Conservation (phyloP, 1,140 invertebrate species). For the Rhynchophorus ferrugineus region DNA sequence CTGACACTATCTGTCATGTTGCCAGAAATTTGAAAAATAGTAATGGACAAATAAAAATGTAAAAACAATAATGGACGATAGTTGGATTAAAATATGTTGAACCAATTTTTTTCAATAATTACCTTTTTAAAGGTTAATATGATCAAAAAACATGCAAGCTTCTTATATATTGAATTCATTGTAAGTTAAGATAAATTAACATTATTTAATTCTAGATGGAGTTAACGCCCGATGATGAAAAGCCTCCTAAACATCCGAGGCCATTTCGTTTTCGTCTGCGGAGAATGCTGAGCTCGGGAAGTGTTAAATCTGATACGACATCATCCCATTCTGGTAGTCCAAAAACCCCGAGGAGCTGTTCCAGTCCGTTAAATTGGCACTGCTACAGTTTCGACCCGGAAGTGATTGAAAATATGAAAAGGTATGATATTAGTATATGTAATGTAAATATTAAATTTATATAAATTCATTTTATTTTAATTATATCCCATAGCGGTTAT, state of each 20-base stretch:
- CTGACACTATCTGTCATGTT: no score
- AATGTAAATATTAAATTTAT: background rate
- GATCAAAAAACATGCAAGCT: no score
- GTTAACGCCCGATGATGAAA: background rate
- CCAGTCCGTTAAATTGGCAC: background rate
- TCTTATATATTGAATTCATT: no score
- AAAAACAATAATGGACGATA: no score
- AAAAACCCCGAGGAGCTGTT: background rate
- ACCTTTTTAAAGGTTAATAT: no score
- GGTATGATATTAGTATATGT: background rate
- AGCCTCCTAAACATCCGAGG: background rate
- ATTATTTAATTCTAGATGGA: background rate
- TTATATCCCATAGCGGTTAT: no score
- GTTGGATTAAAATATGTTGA: no score
- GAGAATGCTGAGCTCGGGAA: background rate
- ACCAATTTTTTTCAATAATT: no score
- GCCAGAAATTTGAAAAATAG: no score
- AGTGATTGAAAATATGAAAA: background rate
- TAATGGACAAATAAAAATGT: no score
- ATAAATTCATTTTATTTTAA: no score
- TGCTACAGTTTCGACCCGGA: background rate
- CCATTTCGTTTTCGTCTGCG: background rate
- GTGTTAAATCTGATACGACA: background rate
- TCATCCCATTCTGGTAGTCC: slow-evolving; percentile 1
- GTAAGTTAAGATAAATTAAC: no score